These are phyloP conservation scores for Diplodus sargus DNA, from an alignment of 2,797 vertebrate genomes.

Conservation along the genomic window DNA sequence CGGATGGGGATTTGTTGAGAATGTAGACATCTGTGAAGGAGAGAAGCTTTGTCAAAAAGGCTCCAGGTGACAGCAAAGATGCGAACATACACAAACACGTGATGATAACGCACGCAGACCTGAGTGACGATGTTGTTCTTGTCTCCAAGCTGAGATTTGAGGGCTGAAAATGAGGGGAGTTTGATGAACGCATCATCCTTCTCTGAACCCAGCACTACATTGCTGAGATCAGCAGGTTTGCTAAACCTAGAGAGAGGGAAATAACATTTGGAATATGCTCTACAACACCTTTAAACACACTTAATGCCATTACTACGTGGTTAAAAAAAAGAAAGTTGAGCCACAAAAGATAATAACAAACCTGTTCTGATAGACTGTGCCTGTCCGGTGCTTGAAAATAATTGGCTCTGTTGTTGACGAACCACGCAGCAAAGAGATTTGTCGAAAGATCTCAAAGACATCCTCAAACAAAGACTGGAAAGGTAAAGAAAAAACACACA, in stretches of 20 bases:
- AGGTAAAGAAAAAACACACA: constrained; percentile 20
- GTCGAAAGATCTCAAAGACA: constrained; percentile 60
- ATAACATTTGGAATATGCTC: not conserved
- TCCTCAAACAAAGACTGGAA: constrained; percentile 66
- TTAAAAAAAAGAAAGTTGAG: not conserved
- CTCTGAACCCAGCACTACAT: constrained; percentile 60
- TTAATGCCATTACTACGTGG: not conserved
- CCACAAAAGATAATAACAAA: constrained; percentile 55
- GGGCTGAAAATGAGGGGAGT: constrained; percentile 65
- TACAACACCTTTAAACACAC: not conserved
- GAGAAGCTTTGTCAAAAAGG: constrained; percentile 18
- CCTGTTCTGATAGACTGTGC: constrained; percentile 74
- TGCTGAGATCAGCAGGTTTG: not conserved
- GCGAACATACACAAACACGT: not conserved
- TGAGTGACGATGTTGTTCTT: constrained; percentile 49
- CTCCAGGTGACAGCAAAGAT: not conserved
- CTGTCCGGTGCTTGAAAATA: constrained; percentile 53
- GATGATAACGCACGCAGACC: constrained; percentile 65
- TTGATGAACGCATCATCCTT: constrained; percentile 43
- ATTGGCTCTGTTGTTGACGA: rapidly evolving
- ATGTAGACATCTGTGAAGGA: constrained; percentile 71
- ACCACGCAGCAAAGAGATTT: constrained; percentile 22
- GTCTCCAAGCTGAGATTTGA: constrained; percentile 2
- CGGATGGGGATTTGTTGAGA: constrained; percentile 71
- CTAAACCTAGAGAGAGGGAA: constrained; percentile 41